Percentiles rank a stretch among this genome's conserved stretches.
phyloP scores from a whole-genome alignment of 2,113 vertebrate species.

The Phasianus colchicus region DNA sequence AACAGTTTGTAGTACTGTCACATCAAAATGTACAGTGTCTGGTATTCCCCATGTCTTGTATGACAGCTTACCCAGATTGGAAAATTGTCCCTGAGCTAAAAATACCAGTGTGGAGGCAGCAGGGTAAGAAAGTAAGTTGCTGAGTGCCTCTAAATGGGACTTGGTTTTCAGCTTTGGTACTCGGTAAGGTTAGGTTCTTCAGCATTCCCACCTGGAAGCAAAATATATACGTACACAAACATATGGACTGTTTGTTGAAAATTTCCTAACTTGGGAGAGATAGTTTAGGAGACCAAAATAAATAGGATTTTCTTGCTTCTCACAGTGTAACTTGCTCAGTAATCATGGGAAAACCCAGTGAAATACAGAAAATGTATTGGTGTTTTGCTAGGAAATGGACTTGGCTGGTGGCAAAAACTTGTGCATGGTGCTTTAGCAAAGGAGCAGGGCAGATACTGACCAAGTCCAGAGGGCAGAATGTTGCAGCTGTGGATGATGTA shows the following conservation, averaged over 20 bases:
- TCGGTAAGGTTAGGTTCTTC: not conserved
- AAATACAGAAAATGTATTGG: not conserved
- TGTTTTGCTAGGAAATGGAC: not conserved
- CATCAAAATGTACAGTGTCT: constrained; percentile 34
- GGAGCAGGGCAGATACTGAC: not conserved
- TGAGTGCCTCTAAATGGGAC: not conserved
- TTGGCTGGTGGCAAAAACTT: not conserved
- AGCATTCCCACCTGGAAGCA: not conserved
- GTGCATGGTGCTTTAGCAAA: not conserved
- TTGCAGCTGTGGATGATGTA: not conserved
- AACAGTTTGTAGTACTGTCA: not conserved
- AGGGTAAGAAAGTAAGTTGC: constrained; percentile 2
- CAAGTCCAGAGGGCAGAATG: not conserved
- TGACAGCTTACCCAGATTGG: constrained; percentile 41
- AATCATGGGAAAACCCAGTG: not conserved
- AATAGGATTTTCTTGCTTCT: not conserved
- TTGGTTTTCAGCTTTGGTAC: not conserved
- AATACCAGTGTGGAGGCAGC: constrained; percentile 48
- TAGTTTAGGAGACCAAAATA: not conserved
- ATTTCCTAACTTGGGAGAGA: not conserved
- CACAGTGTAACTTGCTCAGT: not conserved
- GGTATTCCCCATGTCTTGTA: constrained; percentile 35
- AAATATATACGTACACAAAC: not conserved
- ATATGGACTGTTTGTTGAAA: not conserved
- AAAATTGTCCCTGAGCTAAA: constrained; percentile 53